Base-by-base conservation (phyloP, 2,888 invertebrate genomes). In the Cecidostiba fungosa region DNA sequence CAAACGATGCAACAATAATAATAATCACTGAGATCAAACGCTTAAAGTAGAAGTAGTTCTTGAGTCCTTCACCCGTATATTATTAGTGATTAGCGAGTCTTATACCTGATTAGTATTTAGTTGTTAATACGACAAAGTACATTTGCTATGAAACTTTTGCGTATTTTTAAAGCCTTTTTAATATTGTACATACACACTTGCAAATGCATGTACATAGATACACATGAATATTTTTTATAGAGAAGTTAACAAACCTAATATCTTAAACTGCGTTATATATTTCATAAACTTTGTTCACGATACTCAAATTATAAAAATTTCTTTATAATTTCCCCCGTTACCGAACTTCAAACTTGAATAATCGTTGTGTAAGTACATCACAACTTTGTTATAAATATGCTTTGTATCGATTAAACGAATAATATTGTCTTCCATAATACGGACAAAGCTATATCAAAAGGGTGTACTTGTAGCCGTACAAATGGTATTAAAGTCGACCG, bases 121-220 rank as follows among this genome's bases (percentile, higher is more conserved):
- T 73, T 73, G 23, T 73, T 26, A 43, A 73, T 43, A 47, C 26
- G 73, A 26, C 39, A 14, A 66, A 29, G 66, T 66, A n/a, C 66
- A 66, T 29, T 66, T 66, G 66, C 66, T 8, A 66, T 29, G 26
- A 66, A 66, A 14, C 26, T 26, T 73, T 26, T 47, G 54, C 50
- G 50, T 77, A 29, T 26, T 12, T 66, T 66, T 66, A 14, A 66
- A 12, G 66, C 10, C 5, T 66, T 66, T 66, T 66, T 26, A 26
- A 3, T 12, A 29, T 26, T 26, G 12, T 66, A 59, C 1, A 59
- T 23, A 59, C 23, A 8, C 14, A n/a, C 54, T 59, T 59, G n/a
- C n/a, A 47, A 47, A 16, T 16, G 50, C 50, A 50, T 50, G 50
- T 50, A 50, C 50, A 19, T 50, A 50, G 1, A 3, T 43, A 43